Evolutionary conservation across 2,113 vertebrate species (phyloP).

Genomic region (Phyllostomus hastatus): DNA sequence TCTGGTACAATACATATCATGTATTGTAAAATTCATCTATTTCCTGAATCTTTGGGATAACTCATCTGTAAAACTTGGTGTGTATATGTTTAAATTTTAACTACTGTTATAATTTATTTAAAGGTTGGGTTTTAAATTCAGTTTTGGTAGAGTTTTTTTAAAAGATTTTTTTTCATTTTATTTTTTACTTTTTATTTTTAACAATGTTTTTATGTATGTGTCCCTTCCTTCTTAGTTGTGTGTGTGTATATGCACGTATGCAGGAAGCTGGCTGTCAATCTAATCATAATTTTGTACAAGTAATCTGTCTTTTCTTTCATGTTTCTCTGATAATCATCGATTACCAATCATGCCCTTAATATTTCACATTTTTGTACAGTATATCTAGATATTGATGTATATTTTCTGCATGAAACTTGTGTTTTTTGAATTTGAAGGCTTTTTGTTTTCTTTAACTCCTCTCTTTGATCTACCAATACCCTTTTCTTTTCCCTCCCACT

Average conservation of each 20-base stretch:
- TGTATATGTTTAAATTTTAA: neutral
- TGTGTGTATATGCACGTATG: rapidly evolving
- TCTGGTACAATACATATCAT: neutral
- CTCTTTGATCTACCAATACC: neutral
- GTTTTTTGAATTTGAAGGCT: neutral
- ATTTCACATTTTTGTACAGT: neutral
- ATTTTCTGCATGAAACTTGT: neutral
- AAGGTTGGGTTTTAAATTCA: neutral
- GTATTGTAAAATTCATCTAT: neutral
- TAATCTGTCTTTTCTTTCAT: neutral
- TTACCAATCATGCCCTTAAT: neutral
- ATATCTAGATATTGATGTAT: neutral
- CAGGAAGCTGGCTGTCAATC: neutral
- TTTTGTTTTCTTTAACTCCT: neutral
- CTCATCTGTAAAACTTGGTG: neutral
- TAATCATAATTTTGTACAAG: neutral
- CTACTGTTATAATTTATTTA: neutral
- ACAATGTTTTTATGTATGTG: neutral
- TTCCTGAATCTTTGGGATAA: neutral
- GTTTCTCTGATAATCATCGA: neutral
- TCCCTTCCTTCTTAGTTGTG: neutral
- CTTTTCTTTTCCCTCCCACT: neutral
- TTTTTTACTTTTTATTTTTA: neutral
- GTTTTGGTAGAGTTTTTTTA: neutral
- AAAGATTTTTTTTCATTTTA: too few species aligned